Conservation (phyloP, 2,797 vertebrate species). For the Poecilia picta region DNA sequence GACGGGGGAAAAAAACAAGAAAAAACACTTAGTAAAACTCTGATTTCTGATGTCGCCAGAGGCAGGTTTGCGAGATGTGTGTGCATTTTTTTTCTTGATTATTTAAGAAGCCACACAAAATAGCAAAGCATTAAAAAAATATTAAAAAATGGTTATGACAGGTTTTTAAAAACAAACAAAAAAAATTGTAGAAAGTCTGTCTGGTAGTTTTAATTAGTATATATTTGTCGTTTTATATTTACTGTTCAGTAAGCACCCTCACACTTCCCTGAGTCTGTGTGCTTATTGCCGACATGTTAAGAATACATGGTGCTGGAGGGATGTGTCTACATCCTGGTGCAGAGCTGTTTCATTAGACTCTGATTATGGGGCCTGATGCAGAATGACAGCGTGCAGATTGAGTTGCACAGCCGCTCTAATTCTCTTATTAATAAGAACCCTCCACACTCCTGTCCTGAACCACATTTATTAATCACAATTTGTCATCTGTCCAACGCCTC, state of each 20-base stretch:
- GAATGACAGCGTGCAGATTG: conserved; percentile 88
- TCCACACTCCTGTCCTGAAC: conserved; percentile 80
- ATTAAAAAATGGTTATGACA: neutral
- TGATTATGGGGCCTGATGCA: conserved; percentile 86
- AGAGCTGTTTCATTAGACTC: conserved; percentile 84
- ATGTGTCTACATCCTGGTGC: conserved; percentile 68
- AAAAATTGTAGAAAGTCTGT: neutral
- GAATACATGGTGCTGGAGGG: conserved; percentile 43
- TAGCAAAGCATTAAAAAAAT: neutral
- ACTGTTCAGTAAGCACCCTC: neutral
- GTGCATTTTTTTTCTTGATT: neutral
- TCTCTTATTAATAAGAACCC: conserved; percentile 88
- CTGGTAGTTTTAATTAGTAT: neutral
- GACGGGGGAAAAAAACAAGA: neutral
- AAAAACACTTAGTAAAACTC: neutral
- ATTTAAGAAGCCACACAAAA: neutral
- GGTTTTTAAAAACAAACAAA: neutral
- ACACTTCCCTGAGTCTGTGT: conserved; percentile 27
- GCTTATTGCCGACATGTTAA: conserved; percentile 41
- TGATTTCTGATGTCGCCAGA: neutral
- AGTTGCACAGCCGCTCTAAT: conserved; percentile 86
- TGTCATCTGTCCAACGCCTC: conserved; percentile 83
- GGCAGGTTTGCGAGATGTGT: neutral
- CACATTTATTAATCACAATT: conserved; percentile 90
- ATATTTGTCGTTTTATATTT: neutral